Percentiles rank a stretch among this genome's conserved stretches.
Conservation (phyloP, 2,113 vertebrate species). For the Anolis carolinensis region DNA sequence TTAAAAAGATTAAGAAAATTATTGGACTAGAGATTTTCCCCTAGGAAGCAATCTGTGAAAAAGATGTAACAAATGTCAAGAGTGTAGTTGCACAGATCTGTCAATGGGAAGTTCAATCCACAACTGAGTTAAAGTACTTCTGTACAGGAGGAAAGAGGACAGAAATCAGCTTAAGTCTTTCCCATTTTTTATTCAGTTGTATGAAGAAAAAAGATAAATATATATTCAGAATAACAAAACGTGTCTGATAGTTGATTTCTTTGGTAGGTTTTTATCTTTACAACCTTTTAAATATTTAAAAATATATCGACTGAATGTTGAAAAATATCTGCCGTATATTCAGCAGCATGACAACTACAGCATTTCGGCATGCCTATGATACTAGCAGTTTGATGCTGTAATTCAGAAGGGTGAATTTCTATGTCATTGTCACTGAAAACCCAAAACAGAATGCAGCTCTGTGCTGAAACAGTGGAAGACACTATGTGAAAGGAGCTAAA, state of each 20-base stretch:
- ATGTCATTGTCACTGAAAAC: no score
- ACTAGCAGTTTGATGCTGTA: no score
- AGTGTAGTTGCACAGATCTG: slow-evolving; percentile 6
- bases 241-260: not conserved
- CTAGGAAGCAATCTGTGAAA: slow-evolving; percentile 30
- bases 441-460: no score
- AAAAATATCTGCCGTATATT: not conserved
- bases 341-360: not conserved
- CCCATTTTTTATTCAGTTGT: not conserved
- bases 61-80: slow-evolving; percentile 27
- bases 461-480: no score
- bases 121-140: not conserved
- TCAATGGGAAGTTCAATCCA: slow-evolving; percentile 10
- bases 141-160: not conserved
- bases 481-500: no score
- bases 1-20: slow-evolving; percentile 41
- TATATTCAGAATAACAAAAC: not conserved
- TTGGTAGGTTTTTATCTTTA: not conserved
- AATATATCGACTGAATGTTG: not conserved
- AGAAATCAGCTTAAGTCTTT: not conserved
- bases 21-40: slow-evolving; percentile 24
- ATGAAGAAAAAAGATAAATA: not conserved
- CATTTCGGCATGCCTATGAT: not conserved
- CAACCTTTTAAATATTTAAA: not conserved
- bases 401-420: no score